A percentile compares a stretch with the other conserved stretches of the same genome.
Evolutionary conservation across 1,140 invertebrate genomes (phyloP).

Genomic region (Teleogryllus occipitalis): DNA sequence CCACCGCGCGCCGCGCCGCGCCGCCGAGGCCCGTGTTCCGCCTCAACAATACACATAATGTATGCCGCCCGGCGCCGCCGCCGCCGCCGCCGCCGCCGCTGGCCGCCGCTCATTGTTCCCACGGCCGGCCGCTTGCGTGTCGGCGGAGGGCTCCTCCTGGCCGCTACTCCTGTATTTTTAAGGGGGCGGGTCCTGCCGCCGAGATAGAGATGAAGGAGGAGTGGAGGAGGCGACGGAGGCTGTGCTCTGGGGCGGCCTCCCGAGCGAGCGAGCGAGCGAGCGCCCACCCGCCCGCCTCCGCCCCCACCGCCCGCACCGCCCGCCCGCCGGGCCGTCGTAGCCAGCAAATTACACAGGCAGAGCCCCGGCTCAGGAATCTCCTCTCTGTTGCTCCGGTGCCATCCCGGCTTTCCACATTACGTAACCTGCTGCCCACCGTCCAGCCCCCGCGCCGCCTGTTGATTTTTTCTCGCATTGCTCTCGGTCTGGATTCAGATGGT

Average conservation of each 20-base stretch:
- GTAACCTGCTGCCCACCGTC: background rate
- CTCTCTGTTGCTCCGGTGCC: background rate
- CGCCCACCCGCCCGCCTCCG: too few species aligned
- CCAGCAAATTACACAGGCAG: background rate
- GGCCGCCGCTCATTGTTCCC: background rate
- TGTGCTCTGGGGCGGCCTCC: too few species aligned
- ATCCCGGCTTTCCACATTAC: background rate
- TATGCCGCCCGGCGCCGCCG: background rate
- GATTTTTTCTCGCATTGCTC: background rate
- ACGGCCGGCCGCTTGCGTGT: background rate
- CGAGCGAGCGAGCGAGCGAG: background rate
- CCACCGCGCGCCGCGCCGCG: too few species aligned
- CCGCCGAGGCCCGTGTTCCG: background rate
- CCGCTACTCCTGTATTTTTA: background rate
- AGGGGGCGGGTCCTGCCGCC: background rate
- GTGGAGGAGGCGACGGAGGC: background rate
- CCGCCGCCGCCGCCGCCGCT: too few species aligned
- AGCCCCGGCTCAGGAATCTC: background rate
- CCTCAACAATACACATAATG: constrained; percentile 4
- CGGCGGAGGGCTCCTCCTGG: background rate
- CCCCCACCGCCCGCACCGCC: too few species aligned
- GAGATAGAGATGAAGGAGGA: background rate
- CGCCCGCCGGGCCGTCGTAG: background rate
- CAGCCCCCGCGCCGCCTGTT: background rate
- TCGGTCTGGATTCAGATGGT: background rate